phyloP scores from a whole-genome alignment of 2,888 invertebrate genomes.

The Amblyjoppa fuscipennis region DNA sequence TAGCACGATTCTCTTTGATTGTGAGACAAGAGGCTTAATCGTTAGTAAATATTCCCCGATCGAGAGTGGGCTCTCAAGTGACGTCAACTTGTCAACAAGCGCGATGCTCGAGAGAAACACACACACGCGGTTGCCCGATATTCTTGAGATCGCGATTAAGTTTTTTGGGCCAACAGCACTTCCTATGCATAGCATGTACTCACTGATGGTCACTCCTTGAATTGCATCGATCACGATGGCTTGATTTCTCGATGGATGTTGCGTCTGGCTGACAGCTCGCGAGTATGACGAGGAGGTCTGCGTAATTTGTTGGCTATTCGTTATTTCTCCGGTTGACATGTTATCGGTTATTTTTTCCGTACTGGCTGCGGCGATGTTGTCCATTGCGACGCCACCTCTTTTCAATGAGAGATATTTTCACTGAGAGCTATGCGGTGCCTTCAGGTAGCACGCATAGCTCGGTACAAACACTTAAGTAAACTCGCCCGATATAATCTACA shows the following conservation, averaged over 20 bases:
- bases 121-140: conserved; percentile 33
- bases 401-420: background rate
- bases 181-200: conserved; percentile 44
- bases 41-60: conserved; percentile 7
- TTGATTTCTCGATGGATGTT: conserved; percentile 33
- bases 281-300: conserved; percentile 2
- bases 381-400: background rate
- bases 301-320: background rate
- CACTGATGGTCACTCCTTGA: conserved; percentile 18
- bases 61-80: background rate
- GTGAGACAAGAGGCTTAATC: conserved; percentile 38
- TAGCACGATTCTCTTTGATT: conserved; percentile 37
- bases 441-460: conserved; percentile 12
- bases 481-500: background rate
- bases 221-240: conserved; percentile 27
- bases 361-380: background rate
- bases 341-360: background rate
- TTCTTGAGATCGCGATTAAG: conserved; percentile 40
- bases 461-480: background rate
- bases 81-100: conserved; percentile 24
- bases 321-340: conserved; percentile 4
- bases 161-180: conserved; percentile 30
- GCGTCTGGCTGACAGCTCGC: conserved; percentile 3
- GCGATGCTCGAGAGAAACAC: conserved; percentile 18
- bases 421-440: background rate